Evolutionary conservation across 2,888 invertebrate species (phyloP).

Genomic region (Brachyopa scutellaris): DNA sequence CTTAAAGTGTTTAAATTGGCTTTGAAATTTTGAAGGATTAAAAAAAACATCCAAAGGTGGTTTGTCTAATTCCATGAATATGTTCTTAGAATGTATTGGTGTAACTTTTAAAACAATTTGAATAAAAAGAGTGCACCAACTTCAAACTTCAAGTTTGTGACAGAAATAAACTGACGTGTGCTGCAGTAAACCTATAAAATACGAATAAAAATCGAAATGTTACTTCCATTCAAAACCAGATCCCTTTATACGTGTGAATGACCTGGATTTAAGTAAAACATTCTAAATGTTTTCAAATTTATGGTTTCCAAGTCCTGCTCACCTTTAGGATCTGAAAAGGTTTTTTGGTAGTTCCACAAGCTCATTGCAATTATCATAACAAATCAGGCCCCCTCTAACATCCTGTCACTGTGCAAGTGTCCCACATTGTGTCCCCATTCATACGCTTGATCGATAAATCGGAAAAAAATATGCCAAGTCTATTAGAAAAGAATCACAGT

Average conservation of each 20-base stretch:
- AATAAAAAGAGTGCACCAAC: too few species aligned
- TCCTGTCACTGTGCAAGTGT: conserved; percentile 59
- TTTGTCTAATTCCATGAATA: too few species aligned
- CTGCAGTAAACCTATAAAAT: neutral
- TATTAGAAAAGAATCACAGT: conserved; percentile 42
- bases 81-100: too few species aligned
- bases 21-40: too few species aligned
- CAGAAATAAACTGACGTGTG: neutral
- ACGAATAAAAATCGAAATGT: neutral
- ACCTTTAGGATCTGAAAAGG: neutral
- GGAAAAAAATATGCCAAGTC: conserved; percentile 17
- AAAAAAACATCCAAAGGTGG: too few species aligned
- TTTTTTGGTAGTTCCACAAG: neutral
- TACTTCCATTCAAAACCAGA: conserved; percentile 1
- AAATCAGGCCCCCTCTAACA: conserved; percentile 17
- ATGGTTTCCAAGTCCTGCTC: neutral
- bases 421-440: conserved; percentile 37
- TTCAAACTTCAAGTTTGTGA: neutral
- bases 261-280: neutral
- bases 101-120: too few species aligned
- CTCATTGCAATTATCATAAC: conserved; percentile 42
- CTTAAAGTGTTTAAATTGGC: too few species aligned
- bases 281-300: neutral
- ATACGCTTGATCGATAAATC: conserved; percentile 67
- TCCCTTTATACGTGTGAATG: conserved; percentile 10